Percentiles rank a stretch among this genome's conserved stretches.
phyloP scores from a whole-genome alignment of 2,888 invertebrate species.

The Kuschelorhynchus macadamiae region DNA sequence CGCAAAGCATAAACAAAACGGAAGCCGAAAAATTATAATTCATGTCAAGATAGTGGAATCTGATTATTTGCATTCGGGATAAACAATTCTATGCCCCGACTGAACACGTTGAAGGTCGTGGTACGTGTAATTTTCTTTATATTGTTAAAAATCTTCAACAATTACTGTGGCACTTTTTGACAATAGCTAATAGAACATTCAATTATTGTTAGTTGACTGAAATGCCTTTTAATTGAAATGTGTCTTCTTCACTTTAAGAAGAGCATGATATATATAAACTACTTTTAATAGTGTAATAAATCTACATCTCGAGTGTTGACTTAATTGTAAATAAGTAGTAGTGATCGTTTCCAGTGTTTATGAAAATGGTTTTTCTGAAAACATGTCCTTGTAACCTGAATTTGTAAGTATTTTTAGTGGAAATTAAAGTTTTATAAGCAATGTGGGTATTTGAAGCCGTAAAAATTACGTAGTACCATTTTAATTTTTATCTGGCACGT shows the following conservation, averaged over 20 bases:
- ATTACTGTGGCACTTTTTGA: conserved; percentile 19
- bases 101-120: conserved; percentile 25
- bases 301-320: too few relatives aligned
- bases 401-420: conserved; percentile 35
- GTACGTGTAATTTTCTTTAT: conserved; percentile 34
- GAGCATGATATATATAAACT: too few relatives aligned
- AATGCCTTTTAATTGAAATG: too few relatives aligned
- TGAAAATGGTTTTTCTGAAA: conserved; percentile 30
- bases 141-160: conserved; percentile 21
- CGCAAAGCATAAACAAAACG: conserved; percentile 2
- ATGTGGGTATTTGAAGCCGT: background rate
- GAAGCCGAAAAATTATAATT: conserved; percentile 13
- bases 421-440: conserved; percentile 3
- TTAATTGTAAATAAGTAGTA: too few relatives aligned
- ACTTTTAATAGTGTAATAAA: too few relatives aligned
- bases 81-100: conserved; percentile 28
- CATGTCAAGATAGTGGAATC: conserved; percentile 14
- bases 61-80: conserved; percentile 31
- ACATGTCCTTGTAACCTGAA: conserved; percentile 33
- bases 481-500: too few relatives aligned
- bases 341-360: too few relatives aligned
- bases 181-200: conserved; percentile 13
- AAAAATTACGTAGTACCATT: background rate
- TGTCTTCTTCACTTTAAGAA: too few relatives aligned
- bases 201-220: too few relatives aligned